These are phyloP conservation scores for Ctenopoma kingsleyae DNA, from an alignment of 2,797 vertebrate species.

Conservation along the genomic window DNA sequence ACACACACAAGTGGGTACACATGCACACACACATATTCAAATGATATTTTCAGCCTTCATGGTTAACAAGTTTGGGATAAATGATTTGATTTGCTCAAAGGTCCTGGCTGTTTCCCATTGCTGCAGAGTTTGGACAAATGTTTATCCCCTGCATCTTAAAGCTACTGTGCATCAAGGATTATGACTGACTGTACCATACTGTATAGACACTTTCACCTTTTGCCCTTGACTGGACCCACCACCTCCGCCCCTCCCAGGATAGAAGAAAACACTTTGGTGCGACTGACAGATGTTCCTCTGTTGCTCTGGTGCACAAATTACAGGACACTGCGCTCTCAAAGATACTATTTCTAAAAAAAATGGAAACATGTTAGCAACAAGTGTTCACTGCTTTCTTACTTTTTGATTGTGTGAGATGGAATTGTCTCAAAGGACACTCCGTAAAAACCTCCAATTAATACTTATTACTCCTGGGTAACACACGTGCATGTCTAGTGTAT, in stretches of 20 bases:
- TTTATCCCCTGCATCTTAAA: constrained; percentile 64
- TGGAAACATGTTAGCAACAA: constrained; percentile 25
- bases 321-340: constrained; percentile 26
- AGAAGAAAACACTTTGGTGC: constrained; percentile 30
- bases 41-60: constrained; percentile 48
- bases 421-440: no score
- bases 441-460: no score
- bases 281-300: constrained; percentile 46
- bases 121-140: constrained; percentile 39
- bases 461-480: neutral
- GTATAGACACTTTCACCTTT: constrained; percentile 61
- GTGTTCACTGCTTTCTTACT: neutral
- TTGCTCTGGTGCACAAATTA: constrained; percentile 33
- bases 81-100: constrained; percentile 56
- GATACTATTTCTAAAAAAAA: constrained; percentile 1
- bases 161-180: constrained; percentile 70
- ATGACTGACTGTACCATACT: constrained; percentile 50
- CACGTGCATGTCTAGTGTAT: neutral
- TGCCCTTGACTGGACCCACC: constrained; percentile 39
- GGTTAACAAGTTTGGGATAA: constrained; percentile 57
- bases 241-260: constrained; percentile 14
- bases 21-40: constrained; percentile 36
- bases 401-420: no score
- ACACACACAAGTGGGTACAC: constrained; percentile 27
- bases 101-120: constrained; percentile 36